phyloP scores from a whole-genome alignment of 2,797 vertebrate species.

The Rhinoraja longicauda region DNA sequence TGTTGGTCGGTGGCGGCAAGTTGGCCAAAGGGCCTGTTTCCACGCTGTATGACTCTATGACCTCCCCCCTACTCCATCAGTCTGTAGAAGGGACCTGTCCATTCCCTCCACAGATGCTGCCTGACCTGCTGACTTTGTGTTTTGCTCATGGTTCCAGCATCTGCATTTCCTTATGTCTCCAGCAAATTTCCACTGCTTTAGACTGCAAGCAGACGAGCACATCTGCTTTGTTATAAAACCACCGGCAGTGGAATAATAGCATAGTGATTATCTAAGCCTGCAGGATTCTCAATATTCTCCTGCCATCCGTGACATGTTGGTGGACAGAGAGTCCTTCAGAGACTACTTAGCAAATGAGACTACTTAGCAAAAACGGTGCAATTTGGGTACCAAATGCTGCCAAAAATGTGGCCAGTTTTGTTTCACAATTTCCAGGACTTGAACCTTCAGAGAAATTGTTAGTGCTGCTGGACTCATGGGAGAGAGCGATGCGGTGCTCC shows the following conservation, averaged over 20 bases:
- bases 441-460: not conserved
- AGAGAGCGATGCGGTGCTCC: not conserved
- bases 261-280: not conserved
- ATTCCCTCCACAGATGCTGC: too few relatives aligned
- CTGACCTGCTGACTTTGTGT: too few relatives aligned
- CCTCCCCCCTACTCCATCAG: too few relatives aligned
- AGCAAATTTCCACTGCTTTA: not conserved
- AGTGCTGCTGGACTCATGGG: not conserved
- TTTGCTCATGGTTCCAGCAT: too few relatives aligned
- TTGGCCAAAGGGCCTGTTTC: too few relatives aligned
- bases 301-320: not conserved
- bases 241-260: not conserved
- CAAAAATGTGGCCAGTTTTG: slow-evolving; percentile 8
- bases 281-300: not conserved
- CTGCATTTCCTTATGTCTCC: too few relatives aligned
- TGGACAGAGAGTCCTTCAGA: not conserved
- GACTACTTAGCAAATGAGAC: too few relatives aligned
- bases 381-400: not conserved
- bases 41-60: too few relatives aligned
- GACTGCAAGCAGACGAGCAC: not conserved
- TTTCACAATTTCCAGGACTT: not conserved
- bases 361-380: not conserved
- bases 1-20: too few relatives aligned
- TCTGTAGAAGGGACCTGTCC: too few relatives aligned
- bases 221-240: slow-evolving; percentile 10